Evolutionary conservation across 2,113 vertebrate genomes (phyloP).

Genomic region (Peromyscus californicus): DNA sequence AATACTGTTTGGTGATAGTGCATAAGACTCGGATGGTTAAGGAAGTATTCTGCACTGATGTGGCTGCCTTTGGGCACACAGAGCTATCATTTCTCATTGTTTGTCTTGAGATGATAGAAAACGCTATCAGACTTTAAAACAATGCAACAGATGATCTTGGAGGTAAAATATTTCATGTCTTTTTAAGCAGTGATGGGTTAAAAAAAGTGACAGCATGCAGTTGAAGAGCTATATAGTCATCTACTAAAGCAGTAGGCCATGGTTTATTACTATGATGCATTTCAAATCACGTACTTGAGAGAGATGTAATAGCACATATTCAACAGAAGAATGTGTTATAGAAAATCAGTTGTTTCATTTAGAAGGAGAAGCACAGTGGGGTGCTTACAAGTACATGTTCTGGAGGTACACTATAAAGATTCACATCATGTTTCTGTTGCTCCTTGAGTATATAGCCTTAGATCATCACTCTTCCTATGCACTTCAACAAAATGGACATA

Average conservation of each 20-base stretch:
- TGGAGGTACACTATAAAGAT: neutral
- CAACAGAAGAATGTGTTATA: neutral
- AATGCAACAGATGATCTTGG: neutral
- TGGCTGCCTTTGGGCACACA: neutral
- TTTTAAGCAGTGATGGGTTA: neutral
- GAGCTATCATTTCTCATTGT: neutral
- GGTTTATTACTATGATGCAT: neutral
- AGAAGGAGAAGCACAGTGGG: neutral
- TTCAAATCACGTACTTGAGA: slow-evolving; percentile 41
- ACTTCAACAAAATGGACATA: neutral
- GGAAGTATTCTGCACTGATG: neutral
- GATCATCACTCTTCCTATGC: neutral
- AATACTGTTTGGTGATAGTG: neutral
- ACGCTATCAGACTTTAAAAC: neutral
- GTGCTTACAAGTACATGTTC: neutral
- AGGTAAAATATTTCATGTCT: neutral
- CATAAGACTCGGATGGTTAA: neutral
- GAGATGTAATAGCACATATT: slow-evolving; percentile 1
- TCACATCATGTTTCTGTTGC: neutral
- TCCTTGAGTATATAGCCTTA: neutral
- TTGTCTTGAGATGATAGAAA: slow-evolving; percentile 1
- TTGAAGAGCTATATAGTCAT: slow-evolving; percentile 29
- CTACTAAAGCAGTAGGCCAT: neutral
- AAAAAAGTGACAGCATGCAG: neutral
- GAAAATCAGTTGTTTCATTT: slow-evolving; percentile 36